phyloP scores from a whole-genome alignment of 2,113 vertebrate genomes.

The Egretta garzetta region DNA sequence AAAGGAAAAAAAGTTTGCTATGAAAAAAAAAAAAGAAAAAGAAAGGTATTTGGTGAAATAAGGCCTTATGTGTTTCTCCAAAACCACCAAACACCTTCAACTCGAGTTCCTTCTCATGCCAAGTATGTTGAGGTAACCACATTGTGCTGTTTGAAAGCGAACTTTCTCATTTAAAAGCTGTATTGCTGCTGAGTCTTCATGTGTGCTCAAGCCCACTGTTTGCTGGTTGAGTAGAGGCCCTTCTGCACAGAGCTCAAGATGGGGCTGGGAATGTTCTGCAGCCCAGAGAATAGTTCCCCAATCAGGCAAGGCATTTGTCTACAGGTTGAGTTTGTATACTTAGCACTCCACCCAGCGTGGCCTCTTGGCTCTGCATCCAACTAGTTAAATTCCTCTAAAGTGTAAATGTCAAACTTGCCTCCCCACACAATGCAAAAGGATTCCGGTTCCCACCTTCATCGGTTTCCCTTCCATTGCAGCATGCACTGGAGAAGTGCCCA shows the following conservation, averaged over 20 bases:
- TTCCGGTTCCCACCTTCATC: neutral
- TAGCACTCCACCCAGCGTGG: slow-evolving; percentile 19
- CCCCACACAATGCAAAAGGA: neutral
- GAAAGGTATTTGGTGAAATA: slow-evolving; percentile 9
- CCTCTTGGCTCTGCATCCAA: neutral
- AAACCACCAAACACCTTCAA: slow-evolving; percentile 38
- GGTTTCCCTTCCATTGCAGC: neutral
- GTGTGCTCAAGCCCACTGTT: neutral
- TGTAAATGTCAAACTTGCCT: neutral
- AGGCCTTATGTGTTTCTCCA: neutral
- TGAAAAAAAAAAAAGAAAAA: neutral
- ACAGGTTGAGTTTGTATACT: neutral
- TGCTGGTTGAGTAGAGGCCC: neutral
- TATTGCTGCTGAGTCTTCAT: neutral
- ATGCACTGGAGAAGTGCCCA: neutral
- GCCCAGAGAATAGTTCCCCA: neutral
- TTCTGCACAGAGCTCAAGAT: neutral
- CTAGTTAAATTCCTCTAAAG: neutral
- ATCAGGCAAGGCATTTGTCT: neutral
- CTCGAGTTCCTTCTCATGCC: neutral
- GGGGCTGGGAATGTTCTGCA: neutral
- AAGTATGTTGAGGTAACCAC: slow-evolving; percentile 21
- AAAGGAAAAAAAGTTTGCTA: neutral
- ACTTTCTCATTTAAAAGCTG: neutral
- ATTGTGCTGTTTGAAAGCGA: neutral